phyloP scores from a whole-genome alignment of 2,797 vertebrate species.

The Periparus ater region DNA sequence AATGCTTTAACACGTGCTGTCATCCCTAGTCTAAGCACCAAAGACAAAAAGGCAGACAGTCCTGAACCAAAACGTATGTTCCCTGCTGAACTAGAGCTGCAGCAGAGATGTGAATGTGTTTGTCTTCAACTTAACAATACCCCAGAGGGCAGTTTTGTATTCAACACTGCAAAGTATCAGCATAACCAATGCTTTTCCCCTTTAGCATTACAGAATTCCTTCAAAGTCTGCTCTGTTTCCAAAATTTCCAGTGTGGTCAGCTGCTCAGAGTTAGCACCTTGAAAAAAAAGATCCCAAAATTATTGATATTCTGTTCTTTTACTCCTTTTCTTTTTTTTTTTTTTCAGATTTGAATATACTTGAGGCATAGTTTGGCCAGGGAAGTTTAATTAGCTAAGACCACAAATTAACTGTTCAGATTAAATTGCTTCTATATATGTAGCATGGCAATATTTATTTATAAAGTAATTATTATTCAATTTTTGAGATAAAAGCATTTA shows the following conservation, averaged over 20 bases:
- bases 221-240: background rate
- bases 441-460: constrained; percentile 71
- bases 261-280: background rate
- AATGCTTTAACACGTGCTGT: background rate
- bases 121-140: constrained; percentile 42
- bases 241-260: background rate
- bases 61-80: constrained; percentile 24
- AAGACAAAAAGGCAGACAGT: background rate
- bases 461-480: constrained; percentile 64
- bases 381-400: constrained; percentile 68
- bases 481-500: constrained; percentile 59
- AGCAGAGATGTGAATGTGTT: constrained; percentile 36
- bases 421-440: constrained; percentile 62
- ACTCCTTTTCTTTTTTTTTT: background rate
- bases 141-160: constrained; percentile 31
- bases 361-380: constrained; percentile 40
- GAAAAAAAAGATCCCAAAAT: background rate
- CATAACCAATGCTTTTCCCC: constrained; percentile 43
- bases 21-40: background rate
- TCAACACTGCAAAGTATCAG: background rate
- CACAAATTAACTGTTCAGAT: constrained; percentile 70
- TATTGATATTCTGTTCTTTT: constrained; percentile 45
- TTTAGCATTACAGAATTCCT: constrained; percentile 49
- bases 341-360: constrained; percentile 40
- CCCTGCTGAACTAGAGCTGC: constrained; percentile 25